phyloP scores from a whole-genome alignment of 2,113 vertebrate species.

The Oncorhynchus clarkii region DNA sequence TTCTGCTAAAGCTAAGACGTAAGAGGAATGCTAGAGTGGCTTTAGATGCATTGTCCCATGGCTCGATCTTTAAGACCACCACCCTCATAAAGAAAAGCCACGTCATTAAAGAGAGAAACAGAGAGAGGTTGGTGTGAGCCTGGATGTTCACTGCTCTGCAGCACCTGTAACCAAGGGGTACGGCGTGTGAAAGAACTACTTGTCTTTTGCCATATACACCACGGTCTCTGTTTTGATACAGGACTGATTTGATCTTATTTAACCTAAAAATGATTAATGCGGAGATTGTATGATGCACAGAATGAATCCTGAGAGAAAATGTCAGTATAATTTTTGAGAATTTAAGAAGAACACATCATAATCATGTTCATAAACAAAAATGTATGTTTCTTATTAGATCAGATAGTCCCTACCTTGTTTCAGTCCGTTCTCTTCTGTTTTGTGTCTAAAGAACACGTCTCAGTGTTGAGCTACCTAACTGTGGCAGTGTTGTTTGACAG shows the following conservation, averaged over 20 bases:
- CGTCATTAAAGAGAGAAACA: slow-evolving; percentile 22
- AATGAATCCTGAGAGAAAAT: too few relatives aligned
- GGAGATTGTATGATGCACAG: too few relatives aligned
- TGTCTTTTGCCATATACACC: slow-evolving; percentile 2
- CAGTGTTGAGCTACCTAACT: neutral
- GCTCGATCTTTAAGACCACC: slow-evolving; percentile 12
- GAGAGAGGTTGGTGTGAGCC: slow-evolving; percentile 1
- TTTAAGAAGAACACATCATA: too few relatives aligned
- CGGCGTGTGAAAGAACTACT: neutral
- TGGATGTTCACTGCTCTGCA: slow-evolving; percentile 19
- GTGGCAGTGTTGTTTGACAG: slow-evolving; percentile 41
- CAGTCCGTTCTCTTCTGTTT: neutral
- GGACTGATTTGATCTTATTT: too few relatives aligned
- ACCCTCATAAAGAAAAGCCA: slow-evolving; percentile 12
- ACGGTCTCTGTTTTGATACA: neutral
- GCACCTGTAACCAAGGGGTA: neutral
- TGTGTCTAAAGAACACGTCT: neutral
- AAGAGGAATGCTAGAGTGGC: slow-evolving; percentile 3
- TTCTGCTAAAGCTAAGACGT: neutral
- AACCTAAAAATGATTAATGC: too few relatives aligned
- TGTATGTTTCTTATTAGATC: too few relatives aligned
- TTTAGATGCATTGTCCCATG: neutral
- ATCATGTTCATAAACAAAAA: too few relatives aligned
- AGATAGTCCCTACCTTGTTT: too few relatives aligned
- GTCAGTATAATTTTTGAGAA: too few relatives aligned